Evolutionary conservation across 2,888 invertebrate genomes (phyloP), one percentile per base, ranked within the genome.

Genomic region (Heliconius ismenius): DNA sequence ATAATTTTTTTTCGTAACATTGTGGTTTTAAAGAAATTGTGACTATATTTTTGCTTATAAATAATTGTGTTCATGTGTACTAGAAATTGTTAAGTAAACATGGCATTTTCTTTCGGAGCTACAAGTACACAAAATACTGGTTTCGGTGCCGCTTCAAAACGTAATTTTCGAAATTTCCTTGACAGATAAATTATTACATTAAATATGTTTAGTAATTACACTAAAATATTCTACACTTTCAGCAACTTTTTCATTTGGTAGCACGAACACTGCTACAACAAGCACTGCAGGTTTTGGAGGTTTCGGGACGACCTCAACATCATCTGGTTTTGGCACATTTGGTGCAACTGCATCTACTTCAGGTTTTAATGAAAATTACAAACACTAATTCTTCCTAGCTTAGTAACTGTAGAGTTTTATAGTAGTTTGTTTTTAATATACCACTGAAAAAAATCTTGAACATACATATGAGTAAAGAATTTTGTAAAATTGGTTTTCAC

Each of bases 71-170:
- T 67, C 67, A 43, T 67, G 39, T 67, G 4, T 7, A 28, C 0
- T 39, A 24, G 24, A 67, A 15, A 24, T 39, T 39, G 0, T 67
- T 43, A 15, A 43, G 39, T 65, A 67, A 82, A 62, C 32, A 92
- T 93, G 93, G 88, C 93, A 62, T 92, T 93, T 85, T 89, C 92
- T 65, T 93, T 93, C 86, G 91, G 92, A 75, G 86, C 90, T 21
- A 84, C 91, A 73, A 84, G 88, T 75, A 84, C 91, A 2, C 92
- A 91, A 84, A 87, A 88, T 79, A 83, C 90, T 64, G 87, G 88
- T 54, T 92, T 95, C 79, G 95, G 95, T 24, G 88, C 94, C 69
- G 92, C 95, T 79, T 91, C 95, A 28, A 95, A 95, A 93, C 95
- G 95, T 95, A 89, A 94, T 95, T 88, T 24, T 43, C 18, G 36